phyloP scores from a whole-genome alignment of 2,113 vertebrate genomes.

The Megaceryle maxima region DNA sequence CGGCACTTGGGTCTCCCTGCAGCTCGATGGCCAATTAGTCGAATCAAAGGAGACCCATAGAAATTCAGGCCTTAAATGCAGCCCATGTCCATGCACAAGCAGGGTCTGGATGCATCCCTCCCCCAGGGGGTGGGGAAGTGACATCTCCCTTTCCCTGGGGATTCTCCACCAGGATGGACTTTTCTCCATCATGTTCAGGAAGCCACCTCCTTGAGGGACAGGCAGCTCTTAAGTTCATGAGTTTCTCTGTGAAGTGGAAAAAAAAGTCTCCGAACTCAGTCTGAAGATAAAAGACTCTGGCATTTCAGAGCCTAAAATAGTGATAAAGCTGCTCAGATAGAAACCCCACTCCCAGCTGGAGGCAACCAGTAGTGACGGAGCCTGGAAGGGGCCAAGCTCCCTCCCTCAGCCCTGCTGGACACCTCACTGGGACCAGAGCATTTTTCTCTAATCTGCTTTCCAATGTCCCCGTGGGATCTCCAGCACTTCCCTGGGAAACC shows the following conservation, averaged over 20 bases:
- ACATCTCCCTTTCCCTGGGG: not conserved
- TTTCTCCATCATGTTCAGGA: not conserved
- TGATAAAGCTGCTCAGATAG: not conserved
- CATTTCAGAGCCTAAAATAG: not conserved
- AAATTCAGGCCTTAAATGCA: not conserved
- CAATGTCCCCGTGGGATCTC: not conserved
- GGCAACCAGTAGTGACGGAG: not conserved
- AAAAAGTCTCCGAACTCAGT: not conserved
- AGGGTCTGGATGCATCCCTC: accelerated
- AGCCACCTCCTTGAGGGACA: accelerated
- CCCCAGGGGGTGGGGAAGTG: not conserved
- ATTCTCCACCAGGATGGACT: not conserved
- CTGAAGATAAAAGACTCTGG: not conserved
- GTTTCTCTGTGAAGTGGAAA: not conserved
- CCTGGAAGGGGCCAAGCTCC: not conserved
- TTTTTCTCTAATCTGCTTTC: not conserved
- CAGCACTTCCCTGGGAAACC: not conserved
- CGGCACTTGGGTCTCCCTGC: not conserved
- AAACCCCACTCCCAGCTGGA: not conserved
- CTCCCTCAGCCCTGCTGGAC: too few species aligned
- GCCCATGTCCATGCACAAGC: accelerated
- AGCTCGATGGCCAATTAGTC: not conserved
- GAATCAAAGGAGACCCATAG: not conserved
- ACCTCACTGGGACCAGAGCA: accelerated
- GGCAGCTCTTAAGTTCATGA: not conserved